A percentile compares a stretch with the other conserved stretches of the same genome.
These are phyloP conservation scores for Scelioninae gen. 2 DNA, from an alignment of 2,888 invertebrate species.

Conservation along the genomic window DNA sequence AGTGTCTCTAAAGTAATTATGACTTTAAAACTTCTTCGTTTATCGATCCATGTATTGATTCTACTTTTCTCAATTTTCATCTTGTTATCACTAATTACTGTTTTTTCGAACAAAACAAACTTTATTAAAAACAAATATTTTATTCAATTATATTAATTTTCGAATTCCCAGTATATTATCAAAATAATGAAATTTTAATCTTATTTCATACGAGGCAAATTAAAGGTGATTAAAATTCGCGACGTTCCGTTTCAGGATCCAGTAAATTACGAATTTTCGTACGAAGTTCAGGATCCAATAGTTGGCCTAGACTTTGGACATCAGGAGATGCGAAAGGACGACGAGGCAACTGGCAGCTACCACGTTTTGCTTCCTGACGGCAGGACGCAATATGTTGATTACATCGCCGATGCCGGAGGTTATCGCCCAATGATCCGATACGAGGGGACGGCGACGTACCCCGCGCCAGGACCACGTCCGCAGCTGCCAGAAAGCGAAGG, in stretches of 20 bases:
- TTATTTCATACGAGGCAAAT: neutral
- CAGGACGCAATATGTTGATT: conserved; percentile 80
- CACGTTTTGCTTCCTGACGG: conserved; percentile 81
- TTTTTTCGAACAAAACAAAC: no score
- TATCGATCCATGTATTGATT: no score
- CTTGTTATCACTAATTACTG: neutral
- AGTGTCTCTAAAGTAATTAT: no score
- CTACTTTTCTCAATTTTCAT: no score
- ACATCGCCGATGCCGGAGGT: conserved; percentile 80
- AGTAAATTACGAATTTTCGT: conserved; percentile 81
- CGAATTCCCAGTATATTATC: no score
- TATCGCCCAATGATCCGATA: conserved; percentile 79
- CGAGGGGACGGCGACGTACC: conserved; percentile 73
- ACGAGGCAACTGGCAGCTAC: conserved; percentile 80
- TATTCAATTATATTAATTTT: no score
- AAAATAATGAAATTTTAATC: neutral
- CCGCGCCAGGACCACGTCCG: conserved; percentile 63
- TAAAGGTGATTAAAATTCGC: no score
- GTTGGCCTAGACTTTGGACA: conserved; percentile 81
- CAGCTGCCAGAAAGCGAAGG: conserved; percentile 38
- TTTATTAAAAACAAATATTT: no score
- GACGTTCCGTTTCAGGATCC: conserved; percentile 79
- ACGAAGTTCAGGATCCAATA: conserved; percentile 79
- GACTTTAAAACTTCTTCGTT: no score
- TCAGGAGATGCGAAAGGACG: conserved; percentile 80